Base-by-base conservation (phyloP, 2,113 vertebrate genomes). In the Diphyllodes magnificus region DNA sequence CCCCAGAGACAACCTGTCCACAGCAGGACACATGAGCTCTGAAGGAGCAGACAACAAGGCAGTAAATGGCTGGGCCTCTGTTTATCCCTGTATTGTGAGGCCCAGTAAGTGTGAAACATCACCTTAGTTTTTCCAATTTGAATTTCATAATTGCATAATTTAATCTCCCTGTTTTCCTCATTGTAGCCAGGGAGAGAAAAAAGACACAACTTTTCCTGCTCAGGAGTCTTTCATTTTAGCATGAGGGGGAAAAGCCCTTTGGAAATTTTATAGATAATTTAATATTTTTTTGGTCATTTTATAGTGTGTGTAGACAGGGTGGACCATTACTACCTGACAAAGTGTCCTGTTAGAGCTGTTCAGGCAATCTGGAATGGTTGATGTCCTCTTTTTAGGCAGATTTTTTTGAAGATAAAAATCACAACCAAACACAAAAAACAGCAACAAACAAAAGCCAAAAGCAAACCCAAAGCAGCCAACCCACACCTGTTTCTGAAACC, bases 31-130 rank as follows among this genome's bases (percentile, higher is more conserved):
- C 3, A 15, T 28, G 86, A 73, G 64, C 44, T 68, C 81, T 75
- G 73, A 53, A 71, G 59, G 82, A 47, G 35, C 61, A 69, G 49
- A 47, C 35, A 49, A 5, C 23, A 60, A 54, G 31, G 53, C 88
- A 80, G n/a, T 9, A 65, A 65, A 6, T 28, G 63, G 19, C 63
- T 28, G 44, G 49, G 73, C 44, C 65, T 85, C 22, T 0, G 0
- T 73, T 75, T 65, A 40, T 40, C 61, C 24, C 51, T 76, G 24
- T 45, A 0, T 40, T 66, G 6, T 24, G 49, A 71, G 45, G 73
- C 60, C 66, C 35, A 37, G n/a, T 19, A 56, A 57, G 33, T 1
- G 4, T 23, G 51, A 45, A 88, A 72, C 23, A 30, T 69, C 0
- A 4, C 33, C 40, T 72, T 76, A 7, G 27, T 57, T 82, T 88